Conservation (phyloP, 2,113 vertebrate genomes). For the Dermatemys mawii region DNA sequence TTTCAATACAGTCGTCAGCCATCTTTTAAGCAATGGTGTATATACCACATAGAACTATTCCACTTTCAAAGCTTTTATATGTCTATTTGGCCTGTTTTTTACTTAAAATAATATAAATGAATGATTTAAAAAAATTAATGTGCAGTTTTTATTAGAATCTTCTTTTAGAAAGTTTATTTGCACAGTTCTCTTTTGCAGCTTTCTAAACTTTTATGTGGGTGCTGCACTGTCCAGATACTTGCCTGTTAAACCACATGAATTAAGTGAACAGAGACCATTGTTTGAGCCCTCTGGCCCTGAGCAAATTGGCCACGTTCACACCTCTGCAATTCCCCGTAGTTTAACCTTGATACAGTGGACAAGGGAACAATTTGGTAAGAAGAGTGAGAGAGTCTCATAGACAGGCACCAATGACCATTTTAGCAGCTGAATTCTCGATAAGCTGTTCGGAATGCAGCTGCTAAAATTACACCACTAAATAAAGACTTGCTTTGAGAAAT, state of each 20-base stretch:
- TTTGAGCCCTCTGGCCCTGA: neutral
- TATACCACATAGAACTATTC: neutral
- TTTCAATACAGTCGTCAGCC: neutral
- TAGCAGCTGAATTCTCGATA: neutral
- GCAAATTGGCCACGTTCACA: neutral
- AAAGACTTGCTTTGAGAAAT: neutral
- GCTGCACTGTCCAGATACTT: neutral
- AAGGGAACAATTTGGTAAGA: neutral
- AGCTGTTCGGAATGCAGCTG: neutral
- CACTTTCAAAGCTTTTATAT: neutral
- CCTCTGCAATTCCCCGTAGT: too few species aligned
- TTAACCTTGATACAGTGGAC: neutral
- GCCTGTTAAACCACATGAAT: neutral
- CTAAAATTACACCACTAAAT: neutral
- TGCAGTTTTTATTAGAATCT: neutral
- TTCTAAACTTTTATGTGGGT: neutral
- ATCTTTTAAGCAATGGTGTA: neutral
- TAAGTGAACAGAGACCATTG: neutral
- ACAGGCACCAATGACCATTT: neutral
- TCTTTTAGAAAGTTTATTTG: neutral
- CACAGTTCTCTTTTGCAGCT: neutral
- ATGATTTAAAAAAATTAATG: neutral
- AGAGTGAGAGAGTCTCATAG: neutral
- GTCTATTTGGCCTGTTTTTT: neutral
- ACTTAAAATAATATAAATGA: neutral